phyloP scores from a whole-genome alignment of 2,797 vertebrate species.

The Chromobotia macracanthus region DNA sequence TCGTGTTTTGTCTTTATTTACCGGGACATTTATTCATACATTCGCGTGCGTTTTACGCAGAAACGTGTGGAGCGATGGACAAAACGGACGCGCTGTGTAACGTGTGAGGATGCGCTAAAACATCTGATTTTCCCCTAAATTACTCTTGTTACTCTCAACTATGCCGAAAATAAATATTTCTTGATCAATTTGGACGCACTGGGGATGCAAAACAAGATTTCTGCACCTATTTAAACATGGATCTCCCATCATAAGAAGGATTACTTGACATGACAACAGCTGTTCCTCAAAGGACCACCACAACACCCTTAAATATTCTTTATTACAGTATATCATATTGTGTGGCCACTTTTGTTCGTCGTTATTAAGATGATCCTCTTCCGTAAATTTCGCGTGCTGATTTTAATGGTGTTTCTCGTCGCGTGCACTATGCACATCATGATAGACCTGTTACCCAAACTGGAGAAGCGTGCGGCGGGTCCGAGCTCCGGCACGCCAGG shows the following conservation, averaged over 20 bases:
- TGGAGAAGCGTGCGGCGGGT: constrained; percentile 82
- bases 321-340: constrained; percentile 52
- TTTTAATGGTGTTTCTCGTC: constrained; percentile 88
- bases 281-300: constrained; percentile 53
- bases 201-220: constrained; percentile 57
- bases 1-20: no score
- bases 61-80: constrained; percentile 11
- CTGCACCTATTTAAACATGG: constrained; percentile 59
- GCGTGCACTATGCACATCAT: constrained; percentile 96
- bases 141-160: constrained; percentile 32
- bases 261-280: constrained; percentile 61
- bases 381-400: constrained; percentile 89
- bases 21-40: constrained; percentile 24
- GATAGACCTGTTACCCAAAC: constrained; percentile 90
- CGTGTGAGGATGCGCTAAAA: constrained; percentile 31
- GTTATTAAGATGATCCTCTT: constrained; percentile 86
- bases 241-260: constrained; percentile 59
- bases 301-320: constrained; percentile 59
- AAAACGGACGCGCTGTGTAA: constrained; percentile 10
- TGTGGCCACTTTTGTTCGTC: no score
- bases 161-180: constrained; percentile 55
- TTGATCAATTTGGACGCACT: constrained; percentile 60
- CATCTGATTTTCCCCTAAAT: constrained; percentile 12
- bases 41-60: not conserved
- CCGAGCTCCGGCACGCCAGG: constrained; percentile 69